Percentiles rank a stretch among this genome's conserved stretches.
Evolutionary conservation across 2,113 vertebrate genomes (phyloP).

Genomic region (Sprattus sprattus): DNA sequence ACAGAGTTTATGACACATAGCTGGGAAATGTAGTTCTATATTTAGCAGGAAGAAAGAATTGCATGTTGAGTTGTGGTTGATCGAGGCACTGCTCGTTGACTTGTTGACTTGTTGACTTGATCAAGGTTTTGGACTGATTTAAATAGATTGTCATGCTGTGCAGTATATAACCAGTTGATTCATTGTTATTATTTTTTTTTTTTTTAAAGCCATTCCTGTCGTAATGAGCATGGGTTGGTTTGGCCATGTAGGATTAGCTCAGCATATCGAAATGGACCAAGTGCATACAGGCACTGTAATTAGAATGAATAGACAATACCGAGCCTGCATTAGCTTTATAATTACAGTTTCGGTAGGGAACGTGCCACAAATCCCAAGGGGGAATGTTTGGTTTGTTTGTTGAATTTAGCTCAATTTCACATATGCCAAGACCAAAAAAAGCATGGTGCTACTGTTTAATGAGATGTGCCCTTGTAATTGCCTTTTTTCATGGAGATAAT

Average conservation of each 20-base stretch:
- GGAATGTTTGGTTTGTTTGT: constrained; percentile 24
- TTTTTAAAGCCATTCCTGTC: not conserved
- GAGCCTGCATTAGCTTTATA: constrained; percentile 43
- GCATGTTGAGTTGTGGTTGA: not conserved
- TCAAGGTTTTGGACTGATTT: not conserved
- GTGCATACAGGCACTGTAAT: constrained; percentile 35
- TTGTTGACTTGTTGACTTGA: not conserved
- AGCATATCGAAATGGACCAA: constrained; percentile 28
- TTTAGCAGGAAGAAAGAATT: not conserved
- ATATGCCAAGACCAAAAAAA: not conserved
- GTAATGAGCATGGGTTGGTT: not conserved
- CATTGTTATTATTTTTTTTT: not conserved
- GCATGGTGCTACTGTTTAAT: constrained; percentile 28
- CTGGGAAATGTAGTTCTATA: not conserved
- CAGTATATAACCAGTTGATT: not conserved
- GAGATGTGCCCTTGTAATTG: constrained; percentile 41
- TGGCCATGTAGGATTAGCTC: not conserved
- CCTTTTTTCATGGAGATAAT: constrained; percentile 36
- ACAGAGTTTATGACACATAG: not conserved
- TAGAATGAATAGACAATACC: constrained; percentile 43
- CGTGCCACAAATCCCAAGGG: constrained; percentile 28
- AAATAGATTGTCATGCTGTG: not conserved
- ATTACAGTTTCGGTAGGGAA: constrained; percentile 42
- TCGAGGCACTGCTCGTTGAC: no score
- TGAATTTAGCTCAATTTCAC: constrained; percentile 33